Evolutionary conservation across 2,888 invertebrate species (phyloP), one percentile per base, ranked within the genome.

Genomic region (Heliconius hortense): DNA sequence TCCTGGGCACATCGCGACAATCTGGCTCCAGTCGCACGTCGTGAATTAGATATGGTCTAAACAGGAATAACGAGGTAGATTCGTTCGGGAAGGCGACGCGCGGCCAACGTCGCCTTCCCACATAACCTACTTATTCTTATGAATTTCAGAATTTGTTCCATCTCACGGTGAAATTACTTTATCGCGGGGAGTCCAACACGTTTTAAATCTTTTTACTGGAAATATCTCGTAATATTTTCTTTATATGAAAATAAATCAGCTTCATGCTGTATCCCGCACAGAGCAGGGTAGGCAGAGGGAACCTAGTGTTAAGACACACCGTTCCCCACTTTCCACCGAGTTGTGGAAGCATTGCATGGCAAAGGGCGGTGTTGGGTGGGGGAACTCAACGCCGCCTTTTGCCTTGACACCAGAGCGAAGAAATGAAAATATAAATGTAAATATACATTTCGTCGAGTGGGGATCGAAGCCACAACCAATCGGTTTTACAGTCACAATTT

Each of bases 41-140:
- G 84, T 83, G 87, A 88, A 89, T 89, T 87, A 87, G 84, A 88
- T 89, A 88, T 87, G 78, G 74, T 76, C 79, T 78, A 77, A 79
- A 79, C 81, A 84, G 82, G 86, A 89, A 87, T 87, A 90, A 86
- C 85, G 83, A 85, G 82, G 83, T 84, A 83, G 82, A 84, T 84
- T 84, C 79, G 80, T 81, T 74, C 60, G n/a, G n/a, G n/a, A n/a
- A n/a, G n/a, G n/a, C 72, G 73, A 73, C 72, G 70, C 73, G 67
- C 76, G 66, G 62, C 75, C 48, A 24, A 67, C 35, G 39, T 70
- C 67, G 63, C 75, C 60, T 48, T 73, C 62, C 64, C 74, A 67
- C 74, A 75, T 78, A 77, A 77, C 77, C 76, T 75, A 79, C 62
- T 76, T 78, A 77, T 78, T 78, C 67, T 74, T 78, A 78, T 77